Evolutionary conservation across 2,797 vertebrate genomes (phyloP).

Genomic region (Halcyon badia): DNA sequence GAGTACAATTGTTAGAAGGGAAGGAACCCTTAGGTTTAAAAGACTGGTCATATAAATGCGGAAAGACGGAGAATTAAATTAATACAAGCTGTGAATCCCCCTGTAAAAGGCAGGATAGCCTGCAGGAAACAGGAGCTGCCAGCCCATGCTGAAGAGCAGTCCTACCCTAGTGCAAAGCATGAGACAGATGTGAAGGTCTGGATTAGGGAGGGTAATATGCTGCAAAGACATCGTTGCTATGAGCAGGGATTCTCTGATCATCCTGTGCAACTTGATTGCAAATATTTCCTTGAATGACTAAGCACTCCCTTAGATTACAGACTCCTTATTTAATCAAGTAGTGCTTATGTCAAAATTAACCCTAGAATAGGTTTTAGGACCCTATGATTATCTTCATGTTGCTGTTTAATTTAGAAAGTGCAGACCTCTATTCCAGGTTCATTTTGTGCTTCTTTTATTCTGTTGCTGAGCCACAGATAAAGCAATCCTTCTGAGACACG

Average conservation of each 20-base stretch:
- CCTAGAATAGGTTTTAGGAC: neutral
- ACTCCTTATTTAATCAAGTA: neutral
- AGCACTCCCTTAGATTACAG: neutral
- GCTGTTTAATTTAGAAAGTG: neutral
- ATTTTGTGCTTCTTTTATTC: neutral
- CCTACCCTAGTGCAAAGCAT: accelerated
- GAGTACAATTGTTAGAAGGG: neutral
- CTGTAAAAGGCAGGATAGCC: neutral
- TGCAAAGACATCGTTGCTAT: accelerated
- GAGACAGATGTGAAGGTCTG: neutral
- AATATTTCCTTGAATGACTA: neutral
- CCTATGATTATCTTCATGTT: neutral
- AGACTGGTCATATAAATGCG: neutral
- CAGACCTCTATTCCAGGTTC: accelerated
- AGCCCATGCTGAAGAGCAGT: neutral
- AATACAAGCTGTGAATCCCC: neutral
- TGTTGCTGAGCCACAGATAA: neutral
- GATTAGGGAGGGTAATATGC: accelerated
- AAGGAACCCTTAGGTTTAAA: neutral
- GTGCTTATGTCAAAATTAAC: neutral
- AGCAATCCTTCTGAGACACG: accelerated
- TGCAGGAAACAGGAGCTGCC: neutral
- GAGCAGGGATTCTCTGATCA: neutral
- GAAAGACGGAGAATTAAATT: neutral
- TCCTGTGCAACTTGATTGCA: accelerated